phyloP scores from a whole-genome alignment of 2,888 invertebrate species.

The Palloptera scutellata region DNA sequence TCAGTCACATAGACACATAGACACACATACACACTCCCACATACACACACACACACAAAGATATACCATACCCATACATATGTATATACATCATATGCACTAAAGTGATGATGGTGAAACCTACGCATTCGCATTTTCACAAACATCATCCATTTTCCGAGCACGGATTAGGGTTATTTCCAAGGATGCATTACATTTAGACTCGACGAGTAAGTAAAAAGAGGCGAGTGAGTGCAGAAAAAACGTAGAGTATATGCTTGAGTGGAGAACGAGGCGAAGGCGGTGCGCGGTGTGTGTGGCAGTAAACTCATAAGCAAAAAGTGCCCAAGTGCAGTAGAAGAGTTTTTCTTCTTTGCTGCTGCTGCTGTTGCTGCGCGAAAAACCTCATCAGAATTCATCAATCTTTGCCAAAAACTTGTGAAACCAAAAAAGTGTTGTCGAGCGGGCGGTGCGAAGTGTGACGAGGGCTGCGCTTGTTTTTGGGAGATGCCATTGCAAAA shows the following conservation, averaged over 20 bases:
- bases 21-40: constrained; percentile 48
- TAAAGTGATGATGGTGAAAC: not conserved
- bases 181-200: constrained; percentile 51
- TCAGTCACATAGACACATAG: constrained; percentile 41
- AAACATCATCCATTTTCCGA: constrained; percentile 58
- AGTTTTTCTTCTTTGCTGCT: constrained; percentile 19
- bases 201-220: constrained; percentile 17
- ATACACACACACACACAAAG: constrained; percentile 4
- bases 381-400: constrained; percentile 62
- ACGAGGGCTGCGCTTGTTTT: not conserved
- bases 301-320: constrained; percentile 25
- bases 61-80: not conserved
- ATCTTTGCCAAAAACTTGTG: constrained; percentile 62
- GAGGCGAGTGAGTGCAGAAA: not conserved
- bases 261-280: not conserved
- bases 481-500: not conserved
- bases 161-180: constrained; percentile 61
- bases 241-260: not conserved
- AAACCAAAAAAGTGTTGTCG: constrained; percentile 33
- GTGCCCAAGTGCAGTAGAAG: not conserved
- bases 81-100: not conserved
- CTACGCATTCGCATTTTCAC: constrained; percentile 11
- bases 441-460: not conserved
- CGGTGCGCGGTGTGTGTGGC: constrained; percentile 2
- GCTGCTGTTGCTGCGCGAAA: constrained; percentile 48